These are phyloP conservation scores for Argyrosomus regius DNA, from an alignment of 2,797 vertebrate genomes.

Conservation along the genomic window DNA sequence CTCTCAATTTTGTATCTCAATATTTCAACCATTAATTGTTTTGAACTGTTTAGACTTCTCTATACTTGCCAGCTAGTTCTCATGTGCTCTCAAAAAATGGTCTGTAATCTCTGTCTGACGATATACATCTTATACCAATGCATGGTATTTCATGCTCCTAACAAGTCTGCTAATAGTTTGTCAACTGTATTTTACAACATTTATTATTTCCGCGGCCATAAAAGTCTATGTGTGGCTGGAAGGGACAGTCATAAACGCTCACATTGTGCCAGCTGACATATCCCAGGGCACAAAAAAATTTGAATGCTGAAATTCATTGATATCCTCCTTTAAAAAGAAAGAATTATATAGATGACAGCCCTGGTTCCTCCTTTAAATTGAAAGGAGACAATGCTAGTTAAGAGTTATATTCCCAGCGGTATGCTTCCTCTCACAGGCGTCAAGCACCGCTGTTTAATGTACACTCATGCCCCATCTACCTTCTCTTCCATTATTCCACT, in stretches of 20 bases:
- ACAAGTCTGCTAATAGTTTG: conserved; percentile 3
- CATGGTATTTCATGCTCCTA: background rate
- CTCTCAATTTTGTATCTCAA: background rate
- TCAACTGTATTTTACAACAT: background rate
- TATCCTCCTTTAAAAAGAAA: conserved; percentile 77
- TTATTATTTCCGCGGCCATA: background rate
- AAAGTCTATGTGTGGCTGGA: background rate
- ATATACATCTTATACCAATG: background rate
- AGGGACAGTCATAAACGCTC: conserved; percentile 2
- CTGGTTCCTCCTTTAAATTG: conserved; percentile 77
- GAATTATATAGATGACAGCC: conserved; percentile 87
- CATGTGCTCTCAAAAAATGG: background rate
- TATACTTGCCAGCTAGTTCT: background rate
- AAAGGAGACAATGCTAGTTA: conserved; percentile 97
- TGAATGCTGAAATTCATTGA: conserved; percentile 48
- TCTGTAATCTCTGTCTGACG: background rate
- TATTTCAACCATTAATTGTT: background rate
- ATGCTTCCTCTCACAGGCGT: conserved; percentile 92
- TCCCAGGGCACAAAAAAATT: conserved; percentile 13
- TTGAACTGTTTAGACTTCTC: background rate
- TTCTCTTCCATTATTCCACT: conserved; percentile 95
- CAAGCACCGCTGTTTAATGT: conserved; percentile 98
- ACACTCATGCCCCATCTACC: conserved; percentile 99
- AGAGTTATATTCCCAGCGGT: conserved; percentile 96
- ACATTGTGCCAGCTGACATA: conserved; percentile 1